These are phyloP conservation scores for Aphis gossypii DNA, from an alignment of 1,140 invertebrate genomes.

Conservation along the genomic window DNA sequence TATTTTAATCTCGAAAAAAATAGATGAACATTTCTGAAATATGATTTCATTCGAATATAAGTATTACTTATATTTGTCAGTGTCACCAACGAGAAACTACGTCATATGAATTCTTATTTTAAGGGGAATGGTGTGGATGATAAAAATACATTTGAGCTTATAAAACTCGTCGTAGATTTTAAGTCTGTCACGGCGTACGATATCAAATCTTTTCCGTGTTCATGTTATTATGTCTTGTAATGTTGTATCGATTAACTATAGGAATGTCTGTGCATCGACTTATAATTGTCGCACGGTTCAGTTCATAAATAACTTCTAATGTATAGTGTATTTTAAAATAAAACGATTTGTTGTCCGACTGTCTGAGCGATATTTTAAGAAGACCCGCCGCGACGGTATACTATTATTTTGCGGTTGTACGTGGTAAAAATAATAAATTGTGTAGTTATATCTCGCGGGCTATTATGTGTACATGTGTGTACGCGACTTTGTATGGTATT, in stretches of 20 bases:
- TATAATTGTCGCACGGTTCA: not conserved
- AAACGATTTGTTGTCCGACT: not conserved
- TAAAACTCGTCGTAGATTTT: not conserved
- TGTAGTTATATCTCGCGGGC: not conserved
- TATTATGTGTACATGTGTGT: not conserved
- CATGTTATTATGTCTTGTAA: not conserved
- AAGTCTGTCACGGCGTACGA: not conserved
- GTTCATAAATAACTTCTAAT: not conserved
- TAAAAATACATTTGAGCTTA: not conserved
- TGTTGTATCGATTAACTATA: not conserved
- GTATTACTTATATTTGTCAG: too few relatives aligned
- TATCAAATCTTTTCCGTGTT: not conserved
- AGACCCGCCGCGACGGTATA: not conserved
- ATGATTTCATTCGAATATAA: too few relatives aligned
- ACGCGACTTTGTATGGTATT: not conserved
- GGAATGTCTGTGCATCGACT: not conserved
- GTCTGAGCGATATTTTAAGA: slow-evolving; percentile 9
- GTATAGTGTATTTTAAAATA: not conserved
- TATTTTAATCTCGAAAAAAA: not conserved
- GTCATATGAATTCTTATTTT: not conserved
- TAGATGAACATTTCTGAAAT: not conserved
- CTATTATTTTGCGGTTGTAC: not conserved
- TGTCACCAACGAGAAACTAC: too few relatives aligned
- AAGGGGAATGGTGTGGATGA: not conserved
- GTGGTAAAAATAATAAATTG: slow-evolving; percentile 1